phyloP scores from a whole-genome alignment of 1,140 invertebrate genomes.

The Cyclargus thomasi region DNA sequence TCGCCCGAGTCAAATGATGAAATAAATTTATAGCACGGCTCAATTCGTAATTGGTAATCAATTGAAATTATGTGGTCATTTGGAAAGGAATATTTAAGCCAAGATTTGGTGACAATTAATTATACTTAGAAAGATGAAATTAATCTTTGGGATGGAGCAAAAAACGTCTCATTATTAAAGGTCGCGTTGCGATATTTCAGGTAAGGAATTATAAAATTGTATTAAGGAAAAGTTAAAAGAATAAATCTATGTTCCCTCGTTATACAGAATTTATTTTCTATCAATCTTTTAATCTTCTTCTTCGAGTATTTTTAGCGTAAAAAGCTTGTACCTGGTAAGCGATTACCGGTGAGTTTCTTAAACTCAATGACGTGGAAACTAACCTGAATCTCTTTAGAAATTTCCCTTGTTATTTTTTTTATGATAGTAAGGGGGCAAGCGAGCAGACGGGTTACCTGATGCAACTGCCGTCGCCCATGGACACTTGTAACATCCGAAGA shows the following conservation, averaged over 20 bases:
- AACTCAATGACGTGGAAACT: not conserved
- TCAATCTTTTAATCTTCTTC: slow-evolving; percentile 1
- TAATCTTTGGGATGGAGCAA: not conserved
- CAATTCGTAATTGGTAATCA: not conserved
- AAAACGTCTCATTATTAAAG: not conserved
- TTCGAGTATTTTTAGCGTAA: slow-evolving; percentile 3
- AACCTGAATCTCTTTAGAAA: not conserved
- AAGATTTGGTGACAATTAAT: not conserved
- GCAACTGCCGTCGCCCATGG: too few species aligned
- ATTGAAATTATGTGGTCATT: slow-evolving; percentile 1
- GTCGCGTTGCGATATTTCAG: not conserved
- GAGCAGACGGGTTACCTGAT: too few species aligned
- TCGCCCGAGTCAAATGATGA: not conserved
- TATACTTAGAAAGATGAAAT: not conserved
- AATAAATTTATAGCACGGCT: not conserved
- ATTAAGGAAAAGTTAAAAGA: not conserved
- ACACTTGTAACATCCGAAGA: too few species aligned
- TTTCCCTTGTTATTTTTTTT: not conserved
- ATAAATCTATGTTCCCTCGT: not conserved
- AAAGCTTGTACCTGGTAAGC: not conserved
- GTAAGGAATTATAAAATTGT: not conserved
- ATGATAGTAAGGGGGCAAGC: too few species aligned
- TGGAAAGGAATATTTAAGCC: not conserved
- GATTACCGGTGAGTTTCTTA: not conserved
- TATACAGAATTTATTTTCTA: not conserved